phyloP scores from a whole-genome alignment of 2,888 invertebrate genomes.

The Atherix ibis region DNA sequence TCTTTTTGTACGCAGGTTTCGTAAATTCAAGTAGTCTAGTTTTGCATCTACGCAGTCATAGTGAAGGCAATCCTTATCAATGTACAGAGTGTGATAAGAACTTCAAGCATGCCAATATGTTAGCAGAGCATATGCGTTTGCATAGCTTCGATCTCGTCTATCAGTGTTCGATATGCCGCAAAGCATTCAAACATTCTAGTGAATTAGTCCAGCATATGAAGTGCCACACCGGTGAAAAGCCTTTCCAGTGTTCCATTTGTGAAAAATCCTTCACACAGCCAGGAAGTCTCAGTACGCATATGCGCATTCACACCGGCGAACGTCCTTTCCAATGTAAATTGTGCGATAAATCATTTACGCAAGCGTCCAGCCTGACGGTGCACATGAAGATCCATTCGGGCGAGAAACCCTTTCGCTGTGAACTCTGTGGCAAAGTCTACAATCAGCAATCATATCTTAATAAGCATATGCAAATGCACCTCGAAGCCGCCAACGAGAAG shows the following conservation, averaged over 20 bases:
- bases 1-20: slow-evolving; percentile 18
- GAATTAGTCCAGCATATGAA: slow-evolving; percentile 34
- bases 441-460: slow-evolving; percentile 29
- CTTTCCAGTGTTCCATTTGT: slow-evolving; percentile 31
- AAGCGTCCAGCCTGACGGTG: slow-evolving; percentile 30
- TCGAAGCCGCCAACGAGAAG: slow-evolving; percentile 7
- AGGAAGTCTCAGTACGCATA: slow-evolving; percentile 31
- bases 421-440: slow-evolving; percentile 27
- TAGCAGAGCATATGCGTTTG: slow-evolving; percentile 31
- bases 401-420: slow-evolving; percentile 26
- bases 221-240: slow-evolving; percentile 33
- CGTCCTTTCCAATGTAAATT: slow-evolving; percentile 31
- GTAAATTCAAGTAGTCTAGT: slow-evolving; percentile 28
- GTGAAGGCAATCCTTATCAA: slow-evolving; percentile 22
- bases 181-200: slow-evolving; percentile 28
- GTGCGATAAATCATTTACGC: slow-evolving; percentile 31
- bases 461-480: slow-evolving; percentile 25
- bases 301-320: slow-evolving; percentile 31
- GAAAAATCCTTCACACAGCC: slow-evolving; percentile 33
- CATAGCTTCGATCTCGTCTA: slow-evolving; percentile 30
- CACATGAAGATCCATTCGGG: slow-evolving; percentile 32
- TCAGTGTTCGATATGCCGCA: slow-evolving; percentile 29
- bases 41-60: slow-evolving; percentile 26
- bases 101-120: slow-evolving; percentile 29
- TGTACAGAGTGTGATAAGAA: slow-evolving; percentile 31